Base-by-base conservation (phyloP, 2,797 vertebrate species). In the Betta splendens region DNA sequence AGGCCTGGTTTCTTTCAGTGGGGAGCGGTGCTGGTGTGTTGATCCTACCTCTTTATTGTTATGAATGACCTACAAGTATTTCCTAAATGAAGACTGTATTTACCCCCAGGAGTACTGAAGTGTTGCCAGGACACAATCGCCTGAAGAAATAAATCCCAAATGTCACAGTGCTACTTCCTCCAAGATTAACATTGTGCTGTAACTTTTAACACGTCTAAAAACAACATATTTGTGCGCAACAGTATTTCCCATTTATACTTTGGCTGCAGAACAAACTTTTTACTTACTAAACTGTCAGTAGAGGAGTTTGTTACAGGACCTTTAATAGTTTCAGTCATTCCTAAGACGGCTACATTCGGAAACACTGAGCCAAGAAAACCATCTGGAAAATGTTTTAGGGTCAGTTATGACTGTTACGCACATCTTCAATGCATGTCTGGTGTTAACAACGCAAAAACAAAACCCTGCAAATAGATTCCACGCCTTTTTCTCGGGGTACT, bases 31-130 rank as follows among this genome's bases (percentile, higher is more conserved):
- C 47, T 12, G 18, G 66, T 70, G 71, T 80, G 81, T 84, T 84
- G 67, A 85, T 90, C 84, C 83, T 80, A 80, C 50, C 76, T 72
- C 74, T 76, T 79, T 85, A 85, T 88, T 90, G 87, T 88, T 89
- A 85, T 87, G 84, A 86, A 87, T 87, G 72, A 78, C 77, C 74
- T 71, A 60, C 78, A 83, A 87, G 63, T 79, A 84, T 88, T 91
- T 91, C 89, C 89, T 89, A 75, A 77, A 84, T 79, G 76, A 81
- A 69, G 54, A 52, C 72, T 66, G 43, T 78, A 79, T 88, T 87
- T 83, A 80, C 43, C 55, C 54, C 10, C 16, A 4, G 57, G 36
- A 58, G 56, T 5, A n/a, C 29, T 57, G 52, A 46, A 65, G 63
- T 18, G 43, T 50, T 71, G 69, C 61, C 78, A 72, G 57, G 15